These are phyloP conservation scores for Hypsopygia costalis DNA, from an alignment of 2,888 invertebrate genomes.

Conservation along the genomic window DNA sequence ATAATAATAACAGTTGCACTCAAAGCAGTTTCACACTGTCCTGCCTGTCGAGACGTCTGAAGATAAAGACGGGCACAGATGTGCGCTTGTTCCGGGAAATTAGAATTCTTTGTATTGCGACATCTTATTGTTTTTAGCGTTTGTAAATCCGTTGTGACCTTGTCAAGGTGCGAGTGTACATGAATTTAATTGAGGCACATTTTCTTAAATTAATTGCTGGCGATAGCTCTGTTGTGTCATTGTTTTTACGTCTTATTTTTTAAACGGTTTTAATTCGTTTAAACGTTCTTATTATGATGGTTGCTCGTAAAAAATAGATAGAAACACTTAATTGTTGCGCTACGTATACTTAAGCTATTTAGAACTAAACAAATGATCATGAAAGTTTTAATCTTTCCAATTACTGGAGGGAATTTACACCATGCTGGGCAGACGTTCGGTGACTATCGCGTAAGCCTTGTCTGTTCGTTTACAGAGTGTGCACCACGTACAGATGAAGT, in stretches of 20 bases:
- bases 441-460: too few relatives aligned
- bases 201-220: conserved; percentile 11
- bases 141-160: conserved; percentile 46
- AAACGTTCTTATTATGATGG: too few relatives aligned
- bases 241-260: not conserved
- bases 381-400: too few relatives aligned
- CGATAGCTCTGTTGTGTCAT: not conserved
- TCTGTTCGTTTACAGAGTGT: too few relatives aligned
- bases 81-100: conserved; percentile 49
- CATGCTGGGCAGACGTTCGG: too few relatives aligned
- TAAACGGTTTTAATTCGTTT: not conserved
- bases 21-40: conserved; percentile 44
- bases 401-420: too few relatives aligned
- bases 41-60: conserved; percentile 24
- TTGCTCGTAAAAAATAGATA: too few relatives aligned
- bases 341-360: too few relatives aligned
- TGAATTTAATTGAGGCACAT: conserved; percentile 29
- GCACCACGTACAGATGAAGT: too few relatives aligned
- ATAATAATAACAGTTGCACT: conserved; percentile 20
- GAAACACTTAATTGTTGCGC: too few relatives aligned
- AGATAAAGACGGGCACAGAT: conserved; percentile 68
- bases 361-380: too few relatives aligned
- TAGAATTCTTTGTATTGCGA: conserved; percentile 13
- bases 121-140: conserved; percentile 45
- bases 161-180: conserved; percentile 37